Evolutionary conservation across 2,888 invertebrate species (phyloP).

Genomic region (Parelbella ahira): DNA sequence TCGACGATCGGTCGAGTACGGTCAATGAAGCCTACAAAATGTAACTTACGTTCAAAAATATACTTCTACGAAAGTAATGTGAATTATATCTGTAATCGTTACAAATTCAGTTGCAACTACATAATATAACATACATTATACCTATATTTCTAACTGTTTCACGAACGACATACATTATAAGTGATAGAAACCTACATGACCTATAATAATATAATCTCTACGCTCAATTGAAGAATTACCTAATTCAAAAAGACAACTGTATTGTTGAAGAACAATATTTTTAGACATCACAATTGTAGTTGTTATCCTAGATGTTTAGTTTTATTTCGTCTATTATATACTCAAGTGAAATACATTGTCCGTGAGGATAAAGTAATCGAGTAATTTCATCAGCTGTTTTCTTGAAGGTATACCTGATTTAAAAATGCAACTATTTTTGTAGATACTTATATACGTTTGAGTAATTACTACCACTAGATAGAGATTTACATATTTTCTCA

Average conservation of each 20-base stretch:
- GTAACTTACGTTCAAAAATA: neutral
- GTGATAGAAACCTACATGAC: slow-evolving; percentile 30
- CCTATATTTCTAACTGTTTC: too few species aligned
- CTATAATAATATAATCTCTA: slow-evolving; percentile 45
- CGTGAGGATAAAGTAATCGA: slow-evolving; percentile 37
- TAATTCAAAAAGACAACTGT: slow-evolving; percentile 50
- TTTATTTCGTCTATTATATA: slow-evolving; percentile 50
- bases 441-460: slow-evolving; percentile 74
- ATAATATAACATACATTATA: too few species aligned
- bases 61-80: neutral
- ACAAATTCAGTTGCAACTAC: slow-evolving; percentile 58
- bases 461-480: slow-evolving; percentile 63
- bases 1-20: too few species aligned
- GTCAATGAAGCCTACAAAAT: too few species aligned
- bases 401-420: slow-evolving; percentile 52
- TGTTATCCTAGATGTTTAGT: slow-evolving; percentile 39
- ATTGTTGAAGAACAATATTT: slow-evolving; percentile 70
- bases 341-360: slow-evolving; percentile 31
- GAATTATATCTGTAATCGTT: too few species aligned
- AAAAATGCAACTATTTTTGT: slow-evolving; percentile 78
- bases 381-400: slow-evolving; percentile 50
- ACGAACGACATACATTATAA: too few species aligned
- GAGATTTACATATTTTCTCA: slow-evolving; percentile 73
- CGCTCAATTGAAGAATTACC: slow-evolving; percentile 52
- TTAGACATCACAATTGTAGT: slow-evolving; percentile 72